These are phyloP conservation scores for Pandemis cinnamomeana DNA, from an alignment of 2,888 invertebrate species.

Conservation along the genomic window DNA sequence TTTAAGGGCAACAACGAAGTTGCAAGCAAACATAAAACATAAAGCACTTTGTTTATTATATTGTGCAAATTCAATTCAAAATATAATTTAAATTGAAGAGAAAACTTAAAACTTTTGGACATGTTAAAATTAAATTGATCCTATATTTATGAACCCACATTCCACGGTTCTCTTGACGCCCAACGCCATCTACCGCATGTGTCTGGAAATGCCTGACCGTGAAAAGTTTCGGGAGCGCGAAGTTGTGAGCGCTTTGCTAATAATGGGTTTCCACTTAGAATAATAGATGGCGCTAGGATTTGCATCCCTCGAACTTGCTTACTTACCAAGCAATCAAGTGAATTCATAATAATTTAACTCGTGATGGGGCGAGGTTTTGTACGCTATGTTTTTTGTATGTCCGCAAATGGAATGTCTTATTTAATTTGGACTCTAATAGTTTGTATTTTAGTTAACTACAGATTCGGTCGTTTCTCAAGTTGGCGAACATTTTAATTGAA, in stretches of 20 bases:
- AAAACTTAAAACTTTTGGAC: no score
- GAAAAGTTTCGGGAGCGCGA: not conserved
- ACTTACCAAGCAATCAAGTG: not conserved
- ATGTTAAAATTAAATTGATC: no score
- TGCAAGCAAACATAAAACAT: no score
- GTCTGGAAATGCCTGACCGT: slow-evolving; percentile 10
- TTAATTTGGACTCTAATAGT: no score
- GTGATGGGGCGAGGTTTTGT: no score
- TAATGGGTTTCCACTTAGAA: not conserved
- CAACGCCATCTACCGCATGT: slow-evolving; percentile 17
- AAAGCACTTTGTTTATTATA: not conserved
- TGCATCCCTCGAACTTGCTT: not conserved
- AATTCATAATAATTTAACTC: no score
- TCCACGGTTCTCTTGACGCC: not conserved
- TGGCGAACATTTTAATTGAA: no score
- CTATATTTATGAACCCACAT: no score
- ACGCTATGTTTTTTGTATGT: no score
- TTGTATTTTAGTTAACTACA: no score
- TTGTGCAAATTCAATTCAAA: not conserved
- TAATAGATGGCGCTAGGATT: slow-evolving; percentile 24
- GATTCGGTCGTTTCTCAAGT: no score
- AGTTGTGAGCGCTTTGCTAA: not conserved
- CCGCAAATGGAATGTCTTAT: no score
- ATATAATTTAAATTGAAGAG: not conserved
- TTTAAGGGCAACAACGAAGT: not conserved